Evolutionary conservation across 1,140 invertebrate species (phyloP).

Genomic region (Bombus balteatus): DNA sequence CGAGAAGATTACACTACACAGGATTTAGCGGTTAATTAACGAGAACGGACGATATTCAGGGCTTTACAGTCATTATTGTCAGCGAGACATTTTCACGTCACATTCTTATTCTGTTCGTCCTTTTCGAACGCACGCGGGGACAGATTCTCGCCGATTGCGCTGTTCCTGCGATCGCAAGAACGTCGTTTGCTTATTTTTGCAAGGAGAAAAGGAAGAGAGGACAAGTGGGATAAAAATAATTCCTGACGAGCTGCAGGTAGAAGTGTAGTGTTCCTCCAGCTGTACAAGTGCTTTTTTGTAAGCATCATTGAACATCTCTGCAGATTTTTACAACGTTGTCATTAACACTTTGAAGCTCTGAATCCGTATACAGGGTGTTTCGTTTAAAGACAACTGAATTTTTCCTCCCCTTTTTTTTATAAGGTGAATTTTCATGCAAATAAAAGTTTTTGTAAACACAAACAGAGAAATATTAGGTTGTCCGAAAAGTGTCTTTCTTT

Average conservation of each 20-base stretch:
- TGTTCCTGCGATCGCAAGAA: not conserved
- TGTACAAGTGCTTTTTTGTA: not conserved
- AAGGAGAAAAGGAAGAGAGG: not conserved
- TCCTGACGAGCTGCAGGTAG: not conserved
- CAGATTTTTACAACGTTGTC: not conserved
- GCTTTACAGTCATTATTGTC: constrained; percentile 7
- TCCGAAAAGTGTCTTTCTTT: too few relatives aligned
- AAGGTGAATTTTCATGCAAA: too few relatives aligned
- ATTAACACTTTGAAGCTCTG: not conserved
- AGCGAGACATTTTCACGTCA: not conserved
- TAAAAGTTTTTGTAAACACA: too few relatives aligned
- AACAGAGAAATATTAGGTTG: too few relatives aligned
- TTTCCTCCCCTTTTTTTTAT: not conserved
- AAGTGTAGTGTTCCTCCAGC: not conserved
- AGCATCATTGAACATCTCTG: not conserved
- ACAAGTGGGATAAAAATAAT: not conserved
- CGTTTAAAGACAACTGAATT: too few relatives aligned
- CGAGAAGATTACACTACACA: not conserved
- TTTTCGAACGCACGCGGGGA: not conserved
- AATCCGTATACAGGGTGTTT: not conserved
- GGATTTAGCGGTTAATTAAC: constrained; percentile 19
- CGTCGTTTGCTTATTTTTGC: not conserved
- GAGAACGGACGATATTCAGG: not conserved
- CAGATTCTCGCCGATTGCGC: not conserved
- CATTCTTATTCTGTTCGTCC: not conserved